Percentiles rank a stretch among this genome's conserved stretches.
Conservation (phyloP, 64 coral and sea anemone genomes). For the Pocillopora damicornis region DNA sequence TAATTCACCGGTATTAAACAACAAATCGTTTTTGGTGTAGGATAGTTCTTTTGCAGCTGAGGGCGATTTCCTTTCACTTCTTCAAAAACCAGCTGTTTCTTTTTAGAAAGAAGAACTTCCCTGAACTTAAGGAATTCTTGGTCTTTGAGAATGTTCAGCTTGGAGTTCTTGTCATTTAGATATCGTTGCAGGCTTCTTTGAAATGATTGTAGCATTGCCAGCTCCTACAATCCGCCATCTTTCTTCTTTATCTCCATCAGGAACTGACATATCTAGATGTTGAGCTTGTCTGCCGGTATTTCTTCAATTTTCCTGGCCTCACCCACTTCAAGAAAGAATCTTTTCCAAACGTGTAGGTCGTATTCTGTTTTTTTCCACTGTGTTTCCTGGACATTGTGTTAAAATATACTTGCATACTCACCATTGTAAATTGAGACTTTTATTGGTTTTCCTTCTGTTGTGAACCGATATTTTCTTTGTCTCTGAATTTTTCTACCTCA, state of each 20-base stretch:
- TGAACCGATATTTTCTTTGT: too few species aligned
- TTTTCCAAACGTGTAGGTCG: conserved; percentile 35
- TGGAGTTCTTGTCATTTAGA: conserved; percentile 24
- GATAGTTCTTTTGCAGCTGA: conserved; percentile 25
- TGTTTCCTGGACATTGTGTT: too few species aligned
- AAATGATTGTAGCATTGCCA: background rate
- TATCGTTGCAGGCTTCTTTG: conserved; percentile 44
- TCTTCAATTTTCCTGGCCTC: background rate
- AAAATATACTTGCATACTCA: too few species aligned
- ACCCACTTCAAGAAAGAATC: background rate
- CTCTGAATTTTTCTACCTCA: too few species aligned
- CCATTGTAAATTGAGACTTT: too few species aligned
- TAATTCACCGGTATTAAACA: conserved; percentile 33
- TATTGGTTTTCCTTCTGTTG: too few species aligned
- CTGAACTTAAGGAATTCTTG: conserved; percentile 7
- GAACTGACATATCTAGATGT: conserved; percentile 30
- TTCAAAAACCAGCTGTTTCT: conserved; percentile 14
- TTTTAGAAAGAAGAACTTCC: conserved; percentile 1
- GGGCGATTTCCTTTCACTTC: conserved; percentile 37
- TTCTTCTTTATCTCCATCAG: conserved; percentile 23
- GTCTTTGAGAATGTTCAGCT: conserved; percentile 39
- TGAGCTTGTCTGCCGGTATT: conserved; percentile 8
- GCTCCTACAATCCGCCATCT: conserved; percentile 36
- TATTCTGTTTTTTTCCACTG: conserved; percentile 24
- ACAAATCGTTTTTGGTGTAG: conserved; percentile 5